Base-by-base conservation (phyloP, 2,113 vertebrate species). In the Eulemur macaco region DNA sequence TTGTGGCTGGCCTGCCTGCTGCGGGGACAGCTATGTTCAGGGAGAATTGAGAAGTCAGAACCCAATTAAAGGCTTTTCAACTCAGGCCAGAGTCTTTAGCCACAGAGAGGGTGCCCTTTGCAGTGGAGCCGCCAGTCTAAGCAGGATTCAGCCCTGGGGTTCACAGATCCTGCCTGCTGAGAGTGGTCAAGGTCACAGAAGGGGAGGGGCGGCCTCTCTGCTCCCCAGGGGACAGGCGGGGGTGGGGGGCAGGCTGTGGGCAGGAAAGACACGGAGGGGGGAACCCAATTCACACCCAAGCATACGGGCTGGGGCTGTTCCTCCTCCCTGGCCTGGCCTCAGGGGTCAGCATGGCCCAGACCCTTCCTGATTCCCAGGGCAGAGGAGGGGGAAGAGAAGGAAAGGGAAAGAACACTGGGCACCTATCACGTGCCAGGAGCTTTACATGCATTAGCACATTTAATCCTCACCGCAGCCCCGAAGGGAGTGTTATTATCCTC, bases 21-120 rank as follows among this genome's bases (percentile, higher is more conserved):
- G 94, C 89, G 95, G 98, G 96, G 95, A 97, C 92, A 89, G 91
- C 74, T 95, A 81, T 91, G 84, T 91, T 97, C 95, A 96, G 21
- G 0, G 81, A 93, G 66, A 86, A 95, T 81, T 80, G 73, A 96
- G 96, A 68, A 93, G 94, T 95, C 95, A 93, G 97, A 97, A 96
- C 90, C 97, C 98, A 97, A 81, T 97, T 94, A 98, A 95, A 98
- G 27, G 27, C 21, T 92, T 92, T 82, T 81, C 27, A 74, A 39
- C 73, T 71, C 0, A 0, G 56, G 50, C 37, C n/a, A 76, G 74
- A 74, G 81, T 74, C 39, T 47, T 60, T 27, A 52, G 63, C 39
- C 63, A 29, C 31, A 11, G 37, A 54, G 34, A 77, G 10, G 37
- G 39, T 50, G 37, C 42, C 56, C 74, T 87, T 89, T 34, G 86